phyloP scores from a whole-genome alignment of 2,113 vertebrate species.

The Lycaon pictus region DNA sequence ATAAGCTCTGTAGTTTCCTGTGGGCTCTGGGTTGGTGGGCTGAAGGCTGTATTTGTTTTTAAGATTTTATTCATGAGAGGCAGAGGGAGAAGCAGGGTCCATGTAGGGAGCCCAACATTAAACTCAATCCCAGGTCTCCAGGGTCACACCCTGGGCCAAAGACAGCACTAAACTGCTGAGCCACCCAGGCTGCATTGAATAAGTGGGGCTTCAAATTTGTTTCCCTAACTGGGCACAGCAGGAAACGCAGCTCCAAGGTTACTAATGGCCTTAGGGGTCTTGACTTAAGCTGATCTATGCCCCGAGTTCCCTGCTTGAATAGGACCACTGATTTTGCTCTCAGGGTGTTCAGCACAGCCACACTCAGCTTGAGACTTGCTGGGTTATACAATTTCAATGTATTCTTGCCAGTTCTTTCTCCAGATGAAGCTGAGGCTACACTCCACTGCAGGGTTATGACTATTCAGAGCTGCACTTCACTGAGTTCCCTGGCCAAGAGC shows the following conservation, averaged over 20 bases:
- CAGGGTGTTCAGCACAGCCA: neutral
- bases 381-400: neutral
- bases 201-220: neutral
- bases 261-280: neutral
- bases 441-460: neutral
- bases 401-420: neutral
- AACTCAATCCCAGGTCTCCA: too few relatives aligned
- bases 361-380: neutral
- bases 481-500: neutral
- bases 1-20: neutral
- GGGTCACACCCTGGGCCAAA: too few relatives aligned
- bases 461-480: neutral
- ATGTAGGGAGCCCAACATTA: too few relatives aligned
- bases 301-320: neutral
- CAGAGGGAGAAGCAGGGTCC: too few relatives aligned
- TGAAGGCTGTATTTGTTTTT: neutral
- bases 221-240: neutral
- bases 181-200: neutral
- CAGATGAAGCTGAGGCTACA: too few relatives aligned
- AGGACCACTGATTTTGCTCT: neutral
- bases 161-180: too few relatives aligned
- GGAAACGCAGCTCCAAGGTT: neutral
- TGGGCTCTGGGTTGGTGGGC: neutral
- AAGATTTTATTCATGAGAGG: too few relatives aligned
- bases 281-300: neutral